Base-by-base conservation (phyloP, 2,113 vertebrate species). In the Datnioides undecimradiatus region DNA sequence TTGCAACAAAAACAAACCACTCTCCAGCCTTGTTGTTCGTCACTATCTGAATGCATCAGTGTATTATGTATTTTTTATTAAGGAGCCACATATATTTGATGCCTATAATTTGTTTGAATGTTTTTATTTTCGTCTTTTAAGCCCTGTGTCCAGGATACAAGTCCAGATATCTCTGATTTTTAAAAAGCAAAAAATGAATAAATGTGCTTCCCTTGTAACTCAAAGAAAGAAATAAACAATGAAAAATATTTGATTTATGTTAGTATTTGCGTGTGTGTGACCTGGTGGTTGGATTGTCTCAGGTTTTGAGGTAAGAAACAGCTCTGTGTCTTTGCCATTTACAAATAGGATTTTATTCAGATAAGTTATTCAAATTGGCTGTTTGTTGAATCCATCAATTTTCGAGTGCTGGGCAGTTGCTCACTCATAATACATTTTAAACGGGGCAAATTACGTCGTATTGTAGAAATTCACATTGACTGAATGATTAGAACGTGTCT, bases 141-240 rank as follows among this genome's bases (percentile, higher is more conserved):
- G 54, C 71, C 79, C 69, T 34, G 27, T 72, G 54, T 84, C 67
- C 76, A 85, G 73, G 80, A 89, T 88, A 82, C 55, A 86, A 76
- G 73, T 87, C 19, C 43, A 77, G 49, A 89, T 88, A 76, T 79
- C 64, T 70, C 66, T n/a, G 70, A 82, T 71, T 90, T 90, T 86
- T 88, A 60, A 23, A 80, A 69, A 71, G 77, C 73, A 89, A 90
- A 90, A 91, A 79, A 86, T 62, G 19, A 86, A 85, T 92, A 91
- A 89, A 90, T 93, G 91, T 93, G 91, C 93, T 93, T 93, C 89
- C 91, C 92, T 92, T 94, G 92, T 92, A 93, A 90, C 83, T 84
- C 90, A 65, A 90, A 85, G 49, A 88, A 85, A 79, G 41, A 90
- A 91, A 93, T 88, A 89, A 90, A 86, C 10, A 79, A 77, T 1